Evolutionary conservation across 2,888 invertebrate genomes (phyloP).

Genomic region (Tetramorium bicarinatum): DNA sequence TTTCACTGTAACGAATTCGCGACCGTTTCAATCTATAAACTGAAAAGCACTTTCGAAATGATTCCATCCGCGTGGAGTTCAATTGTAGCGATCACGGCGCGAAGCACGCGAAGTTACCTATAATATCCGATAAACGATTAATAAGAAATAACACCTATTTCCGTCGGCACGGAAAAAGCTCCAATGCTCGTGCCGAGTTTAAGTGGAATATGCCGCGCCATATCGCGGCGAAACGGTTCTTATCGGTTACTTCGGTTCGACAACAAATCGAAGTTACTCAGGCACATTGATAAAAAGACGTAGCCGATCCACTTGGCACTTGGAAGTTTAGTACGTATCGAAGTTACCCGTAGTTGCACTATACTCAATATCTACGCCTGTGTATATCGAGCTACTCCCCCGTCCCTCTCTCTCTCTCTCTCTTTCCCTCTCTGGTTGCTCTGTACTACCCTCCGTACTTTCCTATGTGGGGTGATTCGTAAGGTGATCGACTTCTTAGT

Average conservation of each 20-base stretch:
- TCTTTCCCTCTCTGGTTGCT: background rate
- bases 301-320: conserved; percentile 71
- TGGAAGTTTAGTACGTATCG: conserved; percentile 65
- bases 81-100: conserved; percentile 43
- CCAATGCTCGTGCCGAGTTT: conserved; percentile 57
- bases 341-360: conserved; percentile 59
- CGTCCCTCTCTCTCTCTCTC: background rate
- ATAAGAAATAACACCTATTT: conserved; percentile 58
- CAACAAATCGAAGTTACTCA: conserved; percentile 62
- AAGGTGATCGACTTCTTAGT: conserved; percentile 56
- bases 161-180: conserved; percentile 42
- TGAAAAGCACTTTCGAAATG: background rate
- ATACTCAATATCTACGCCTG: conserved; percentile 37
- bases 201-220: conserved; percentile 68
- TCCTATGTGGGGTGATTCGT: conserved; percentile 51
- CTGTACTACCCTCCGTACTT: conserved; percentile 22
- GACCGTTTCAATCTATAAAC: conserved; percentile 17
- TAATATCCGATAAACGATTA: conserved; percentile 54
- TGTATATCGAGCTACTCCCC: conserved; percentile 17
- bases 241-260: conserved; percentile 67
- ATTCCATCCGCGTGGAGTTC: background rate
- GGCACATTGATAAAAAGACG: conserved; percentile 71
- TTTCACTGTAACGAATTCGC: background rate
- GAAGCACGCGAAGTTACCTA: conserved; percentile 21
- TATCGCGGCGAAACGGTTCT: conserved; percentile 70